phyloP scores from a whole-genome alignment of 2,888 invertebrate genomes.

The Tigriopus californicus region DNA sequence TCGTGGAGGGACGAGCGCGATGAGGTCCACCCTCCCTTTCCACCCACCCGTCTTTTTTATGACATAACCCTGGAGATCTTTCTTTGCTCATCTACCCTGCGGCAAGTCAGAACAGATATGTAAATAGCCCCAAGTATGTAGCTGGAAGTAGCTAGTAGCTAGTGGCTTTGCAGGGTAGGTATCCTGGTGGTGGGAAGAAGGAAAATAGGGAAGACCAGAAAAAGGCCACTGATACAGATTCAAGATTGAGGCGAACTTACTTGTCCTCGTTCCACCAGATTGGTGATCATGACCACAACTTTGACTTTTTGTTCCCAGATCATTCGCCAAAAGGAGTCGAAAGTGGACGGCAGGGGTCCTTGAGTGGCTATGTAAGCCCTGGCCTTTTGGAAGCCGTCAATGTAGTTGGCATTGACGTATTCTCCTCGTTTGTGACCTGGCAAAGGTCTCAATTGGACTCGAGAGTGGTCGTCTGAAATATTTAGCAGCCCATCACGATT shows the following conservation, averaged over 20 bases:
- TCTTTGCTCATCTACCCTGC: too few relatives aligned
- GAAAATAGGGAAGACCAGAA: too few relatives aligned
- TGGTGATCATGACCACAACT: constrained; percentile 93
- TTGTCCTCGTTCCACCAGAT: constrained; percentile 76
- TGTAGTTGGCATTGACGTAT: constrained; percentile 90
- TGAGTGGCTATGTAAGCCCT: constrained; percentile 89
- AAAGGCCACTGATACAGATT: too few relatives aligned
- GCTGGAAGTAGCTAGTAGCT: too few relatives aligned
- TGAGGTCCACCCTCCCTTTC: too few relatives aligned
- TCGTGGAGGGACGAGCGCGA: too few relatives aligned
- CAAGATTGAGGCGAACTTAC: constrained; percentile 33
- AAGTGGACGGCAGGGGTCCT: constrained; percentile 77
- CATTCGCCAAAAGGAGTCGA: constrained; percentile 92
- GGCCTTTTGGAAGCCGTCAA: constrained; percentile 63
- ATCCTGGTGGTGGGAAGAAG: too few relatives aligned
- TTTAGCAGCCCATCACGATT: neutral
- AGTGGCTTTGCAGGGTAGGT: too few relatives aligned
- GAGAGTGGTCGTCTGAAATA: constrained; percentile 59
- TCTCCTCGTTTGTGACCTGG: constrained; percentile 45
- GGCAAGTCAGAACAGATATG: too few relatives aligned
- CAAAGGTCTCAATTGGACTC: constrained; percentile 52
- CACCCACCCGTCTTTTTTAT: too few relatives aligned
- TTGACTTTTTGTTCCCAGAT: constrained; percentile 87
- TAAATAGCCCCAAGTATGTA: too few relatives aligned
- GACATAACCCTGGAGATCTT: too few relatives aligned